Percentiles rank a stretch among this genome's conserved stretches.
Evolutionary conservation across 2,797 vertebrate species (phyloP).

Genomic region (Harpagifer antarcticus): DNA sequence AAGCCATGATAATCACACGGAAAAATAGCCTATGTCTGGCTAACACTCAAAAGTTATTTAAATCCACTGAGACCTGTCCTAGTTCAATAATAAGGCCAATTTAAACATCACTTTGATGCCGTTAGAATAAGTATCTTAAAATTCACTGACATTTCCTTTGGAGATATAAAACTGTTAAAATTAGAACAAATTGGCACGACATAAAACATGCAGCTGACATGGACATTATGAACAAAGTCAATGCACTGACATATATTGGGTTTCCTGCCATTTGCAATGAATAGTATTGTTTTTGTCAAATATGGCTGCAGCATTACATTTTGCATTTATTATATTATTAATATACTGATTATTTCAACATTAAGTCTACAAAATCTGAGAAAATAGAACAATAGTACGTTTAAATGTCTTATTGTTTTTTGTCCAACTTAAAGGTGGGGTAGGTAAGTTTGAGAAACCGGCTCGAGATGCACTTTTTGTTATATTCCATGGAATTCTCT

Average conservation of each 20-base stretch:
- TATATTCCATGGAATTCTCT: no score
- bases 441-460: no score
- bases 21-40: conserved; percentile 46
- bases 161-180: conserved; percentile 5
- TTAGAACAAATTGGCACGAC: neutral
- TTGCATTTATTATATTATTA: neutral
- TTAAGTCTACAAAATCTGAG: neutral
- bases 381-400: no score
- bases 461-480: no score
- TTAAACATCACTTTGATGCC: conserved; percentile 44
- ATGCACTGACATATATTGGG: neutral
- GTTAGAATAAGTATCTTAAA: conserved; percentile 17
- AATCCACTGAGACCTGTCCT: conserved; percentile 39
- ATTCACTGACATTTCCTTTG: conserved; percentile 23
- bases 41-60: conserved; percentile 41
- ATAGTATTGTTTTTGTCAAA: neutral
- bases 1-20: conserved; percentile 50
- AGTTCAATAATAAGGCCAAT: conserved; percentile 41
- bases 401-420: neutral
- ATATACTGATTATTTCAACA: neutral
- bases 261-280: neutral
- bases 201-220: conserved; percentile 3
- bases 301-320: neutral
- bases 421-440: neutral
- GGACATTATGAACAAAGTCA: neutral